Evolutionary conservation across 92 coral and sea anemone genomes (phyloP).

Genomic region (Chrysogorgia sp.): DNA sequence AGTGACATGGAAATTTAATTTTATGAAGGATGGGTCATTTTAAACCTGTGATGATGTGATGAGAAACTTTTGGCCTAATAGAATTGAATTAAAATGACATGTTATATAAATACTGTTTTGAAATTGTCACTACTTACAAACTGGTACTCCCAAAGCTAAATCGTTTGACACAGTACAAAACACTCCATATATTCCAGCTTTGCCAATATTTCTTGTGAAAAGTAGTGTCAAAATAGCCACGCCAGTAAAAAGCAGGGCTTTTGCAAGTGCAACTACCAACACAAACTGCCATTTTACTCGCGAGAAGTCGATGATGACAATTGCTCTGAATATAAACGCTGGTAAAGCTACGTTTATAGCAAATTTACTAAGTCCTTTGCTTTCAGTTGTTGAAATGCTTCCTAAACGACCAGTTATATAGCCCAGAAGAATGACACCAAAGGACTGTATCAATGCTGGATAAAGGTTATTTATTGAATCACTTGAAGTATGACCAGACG

Average conservation of each 20-base stretch:
- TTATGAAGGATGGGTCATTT: too few species aligned
- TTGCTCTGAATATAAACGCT: slow-evolving; percentile 76
- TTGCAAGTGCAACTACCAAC: slow-evolving; percentile 73
- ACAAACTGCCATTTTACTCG: slow-evolving; percentile 79
- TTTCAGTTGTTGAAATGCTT: slow-evolving; percentile 71
- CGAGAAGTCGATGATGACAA: slow-evolving; percentile 72
- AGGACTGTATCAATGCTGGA: slow-evolving; percentile 80
- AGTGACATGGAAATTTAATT: too few species aligned
- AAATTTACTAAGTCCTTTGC: slow-evolving; percentile 82
- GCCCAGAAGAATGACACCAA: slow-evolving; percentile 75
- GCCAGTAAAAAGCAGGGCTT: slow-evolving; percentile 25
- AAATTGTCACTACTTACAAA: slow-evolving; percentile 61
- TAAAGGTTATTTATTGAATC: slow-evolving; percentile 70
- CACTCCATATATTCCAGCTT: slow-evolving; percentile 84
- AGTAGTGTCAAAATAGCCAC: slow-evolving; percentile 58
- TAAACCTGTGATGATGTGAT: too few species aligned
- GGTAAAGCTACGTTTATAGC: slow-evolving; percentile 72
- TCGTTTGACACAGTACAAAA: slow-evolving; percentile 89
- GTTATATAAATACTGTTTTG: too few species aligned
- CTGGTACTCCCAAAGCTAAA: slow-evolving; percentile 82
- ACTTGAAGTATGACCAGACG: too few species aligned
- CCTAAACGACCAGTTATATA: slow-evolving; percentile 86
- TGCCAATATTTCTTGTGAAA: slow-evolving; percentile 70
- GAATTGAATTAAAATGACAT: too few species aligned
- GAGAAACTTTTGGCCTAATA: too few species aligned